Conservation (phyloP, 1,140 invertebrate species). For the Akabosia matsudoensis region DNA sequence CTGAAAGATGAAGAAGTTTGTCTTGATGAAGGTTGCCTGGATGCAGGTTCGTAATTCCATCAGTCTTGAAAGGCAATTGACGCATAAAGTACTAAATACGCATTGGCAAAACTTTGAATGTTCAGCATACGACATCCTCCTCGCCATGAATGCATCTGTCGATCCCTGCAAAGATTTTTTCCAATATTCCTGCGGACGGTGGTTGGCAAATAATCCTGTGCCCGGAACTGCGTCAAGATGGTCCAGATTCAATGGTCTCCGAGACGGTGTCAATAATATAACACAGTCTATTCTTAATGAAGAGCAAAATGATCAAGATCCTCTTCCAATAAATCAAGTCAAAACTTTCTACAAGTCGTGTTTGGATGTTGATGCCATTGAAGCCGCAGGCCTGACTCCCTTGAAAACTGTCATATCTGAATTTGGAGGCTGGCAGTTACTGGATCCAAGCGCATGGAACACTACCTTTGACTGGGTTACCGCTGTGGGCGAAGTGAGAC, state of each 20-base stretch:
- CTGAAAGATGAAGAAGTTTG: not conserved
- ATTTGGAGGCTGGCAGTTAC: conserved; percentile 55
- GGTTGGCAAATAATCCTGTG: conserved; percentile 76
- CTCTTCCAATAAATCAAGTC: conserved; percentile 56
- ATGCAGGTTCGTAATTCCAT: conserved; percentile 9
- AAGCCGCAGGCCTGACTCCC: conserved; percentile 26
- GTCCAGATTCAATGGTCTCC: conserved; percentile 38
- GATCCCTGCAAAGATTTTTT: conserved; percentile 68
- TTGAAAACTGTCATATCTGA: conserved; percentile 6
- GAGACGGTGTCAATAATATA: conserved; percentile 39
- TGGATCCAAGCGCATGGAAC: conserved; percentile 63
- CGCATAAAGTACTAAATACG: not conserved
- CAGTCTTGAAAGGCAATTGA: not conserved
- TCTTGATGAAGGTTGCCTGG: not conserved
- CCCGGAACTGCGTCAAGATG: conserved; percentile 53
- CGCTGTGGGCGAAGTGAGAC: conserved; percentile 68
- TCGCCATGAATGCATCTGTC: conserved; percentile 52
- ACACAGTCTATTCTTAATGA: conserved; percentile 48
- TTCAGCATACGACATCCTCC: conserved; percentile 49
- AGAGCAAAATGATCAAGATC: conserved; percentile 45
- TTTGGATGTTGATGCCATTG: conserved; percentile 70
- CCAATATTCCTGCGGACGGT: conserved; percentile 83
- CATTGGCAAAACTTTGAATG: not conserved
- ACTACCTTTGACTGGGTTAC: conserved; percentile 69
- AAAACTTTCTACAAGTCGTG: conserved; percentile 79